These are phyloP conservation scores for Garrulus glandarius DNA, from an alignment of 2,797 vertebrate species.

Conservation along the genomic window DNA sequence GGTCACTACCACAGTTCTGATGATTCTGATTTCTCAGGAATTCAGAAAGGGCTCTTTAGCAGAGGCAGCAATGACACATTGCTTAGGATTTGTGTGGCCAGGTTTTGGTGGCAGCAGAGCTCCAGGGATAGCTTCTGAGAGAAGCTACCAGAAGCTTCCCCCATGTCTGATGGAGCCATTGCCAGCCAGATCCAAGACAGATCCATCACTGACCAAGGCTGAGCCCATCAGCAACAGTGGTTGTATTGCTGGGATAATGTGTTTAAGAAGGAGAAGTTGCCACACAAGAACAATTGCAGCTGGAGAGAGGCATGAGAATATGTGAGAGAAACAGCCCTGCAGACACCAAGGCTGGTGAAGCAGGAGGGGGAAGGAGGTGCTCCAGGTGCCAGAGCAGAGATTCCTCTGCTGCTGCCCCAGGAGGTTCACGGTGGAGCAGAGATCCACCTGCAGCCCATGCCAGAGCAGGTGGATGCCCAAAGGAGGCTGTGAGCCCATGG, in stretches of 20 bases:
- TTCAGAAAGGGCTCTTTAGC: background rate
- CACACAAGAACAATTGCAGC: background rate
- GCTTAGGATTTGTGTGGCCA: background rate
- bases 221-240: background rate
- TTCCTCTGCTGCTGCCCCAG: accelerated
- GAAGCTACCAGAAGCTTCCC: background rate
- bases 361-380: background rate
- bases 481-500: background rate
- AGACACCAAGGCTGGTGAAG: background rate
- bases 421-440: background rate
- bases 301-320: background rate
- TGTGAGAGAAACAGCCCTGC: background rate
- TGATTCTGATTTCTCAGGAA: background rate
- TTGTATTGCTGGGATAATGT: background rate
- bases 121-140: background rate
- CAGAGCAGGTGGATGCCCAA: accelerated
- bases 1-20: background rate
- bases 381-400: background rate
- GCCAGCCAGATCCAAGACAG: background rate
- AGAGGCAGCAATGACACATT: background rate
- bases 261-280: background rate
- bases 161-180: accelerated
- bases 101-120: background rate
- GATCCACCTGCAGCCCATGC: background rate
- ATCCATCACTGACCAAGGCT: no score